phyloP scores from a whole-genome alignment of 2,888 invertebrate species.

The Nomada ferruginata region DNA sequence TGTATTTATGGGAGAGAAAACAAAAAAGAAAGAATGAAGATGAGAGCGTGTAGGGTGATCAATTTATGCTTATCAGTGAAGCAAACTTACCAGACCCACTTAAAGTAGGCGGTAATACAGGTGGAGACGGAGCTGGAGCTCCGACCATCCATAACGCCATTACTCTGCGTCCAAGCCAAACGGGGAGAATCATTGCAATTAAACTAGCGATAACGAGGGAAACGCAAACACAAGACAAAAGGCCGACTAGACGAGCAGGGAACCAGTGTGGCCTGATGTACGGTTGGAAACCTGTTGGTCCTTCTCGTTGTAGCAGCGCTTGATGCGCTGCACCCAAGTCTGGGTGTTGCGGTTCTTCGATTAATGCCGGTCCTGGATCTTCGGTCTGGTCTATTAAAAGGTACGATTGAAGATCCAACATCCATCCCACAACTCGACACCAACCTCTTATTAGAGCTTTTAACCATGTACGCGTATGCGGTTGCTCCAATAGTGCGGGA shows the following conservation, averaged over 20 bases:
- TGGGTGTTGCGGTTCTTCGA: slow-evolving; percentile 80
- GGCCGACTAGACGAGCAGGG: slow-evolving; percentile 87
- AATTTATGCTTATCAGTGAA: slow-evolving; percentile 22
- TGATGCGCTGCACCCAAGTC: slow-evolving; percentile 93
- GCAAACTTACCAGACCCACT: slow-evolving; percentile 75
- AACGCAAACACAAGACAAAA: slow-evolving; percentile 92
- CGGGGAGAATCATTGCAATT: slow-evolving; percentile 94
- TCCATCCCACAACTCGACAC: slow-evolving; percentile 93
- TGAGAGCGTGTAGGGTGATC: neutral
- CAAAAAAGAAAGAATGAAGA: neutral
- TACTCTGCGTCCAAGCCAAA: slow-evolving; percentile 94
- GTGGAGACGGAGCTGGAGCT: slow-evolving; percentile 82
- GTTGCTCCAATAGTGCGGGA: slow-evolving; percentile 97
- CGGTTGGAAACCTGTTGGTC: slow-evolving; percentile 94
- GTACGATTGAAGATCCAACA: slow-evolving; percentile 95
- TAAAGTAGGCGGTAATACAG: slow-evolving; percentile 77
- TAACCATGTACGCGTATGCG: slow-evolving; percentile 97
- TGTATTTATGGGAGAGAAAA: neutral
- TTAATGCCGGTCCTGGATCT: slow-evolving; percentile 78
- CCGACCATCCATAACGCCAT: slow-evolving; percentile 94
- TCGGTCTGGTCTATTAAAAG: slow-evolving; percentile 90
- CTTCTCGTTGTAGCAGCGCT: slow-evolving; percentile 92
- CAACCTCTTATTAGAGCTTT: slow-evolving; percentile 94
- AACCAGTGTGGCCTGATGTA: slow-evolving; percentile 95
- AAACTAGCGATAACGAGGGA: slow-evolving; percentile 94